Percentiles rank a stretch among this genome's conserved stretches.
phyloP scores from a whole-genome alignment of 2,797 vertebrate genomes.

The Pampus argenteus region DNA sequence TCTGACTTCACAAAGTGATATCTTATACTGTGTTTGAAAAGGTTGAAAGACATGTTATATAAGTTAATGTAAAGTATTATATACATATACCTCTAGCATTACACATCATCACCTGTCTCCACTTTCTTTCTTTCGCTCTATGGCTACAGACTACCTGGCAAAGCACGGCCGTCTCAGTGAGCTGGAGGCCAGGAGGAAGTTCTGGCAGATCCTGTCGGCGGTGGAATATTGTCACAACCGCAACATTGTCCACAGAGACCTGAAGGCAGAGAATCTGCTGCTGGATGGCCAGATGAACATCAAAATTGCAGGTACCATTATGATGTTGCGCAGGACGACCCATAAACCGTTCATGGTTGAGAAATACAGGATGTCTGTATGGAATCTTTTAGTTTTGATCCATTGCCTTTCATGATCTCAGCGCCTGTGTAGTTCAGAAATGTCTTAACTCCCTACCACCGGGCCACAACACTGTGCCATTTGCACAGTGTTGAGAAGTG shows the following conservation, averaged over 20 bases:
- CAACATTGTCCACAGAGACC: conserved; percentile 96
- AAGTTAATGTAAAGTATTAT: conserved; percentile 34
- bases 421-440: conserved; percentile 46
- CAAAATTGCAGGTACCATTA: conserved; percentile 94
- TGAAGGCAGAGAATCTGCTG: conserved; percentile 97
- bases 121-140: conserved; percentile 17
- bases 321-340: neutral
- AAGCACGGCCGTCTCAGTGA: conserved; percentile 96
- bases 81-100: conserved; percentile 27
- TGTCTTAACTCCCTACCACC: conserved; percentile 58
- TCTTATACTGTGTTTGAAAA: conserved; percentile 25
- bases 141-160: conserved; percentile 93
- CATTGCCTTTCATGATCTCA: conserved; percentile 48
- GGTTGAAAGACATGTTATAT: conserved; percentile 19
- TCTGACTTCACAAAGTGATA: conserved; percentile 17
- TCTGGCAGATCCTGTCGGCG: conserved; percentile 98
- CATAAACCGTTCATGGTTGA: conserved; percentile 14
- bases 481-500: conserved; percentile 61
- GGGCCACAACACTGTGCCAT: too few relatives aligned
- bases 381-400: conserved; percentile 36
- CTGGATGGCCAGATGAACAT: conserved; percentile 98
- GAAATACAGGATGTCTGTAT: conserved; percentile 21
- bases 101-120: conserved; percentile 26
- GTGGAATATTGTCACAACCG: conserved; percentile 97
- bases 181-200: conserved; percentile 94